Base-by-base conservation (phyloP, 1,140 invertebrate species). In the Mylabris phalerata region DNA sequence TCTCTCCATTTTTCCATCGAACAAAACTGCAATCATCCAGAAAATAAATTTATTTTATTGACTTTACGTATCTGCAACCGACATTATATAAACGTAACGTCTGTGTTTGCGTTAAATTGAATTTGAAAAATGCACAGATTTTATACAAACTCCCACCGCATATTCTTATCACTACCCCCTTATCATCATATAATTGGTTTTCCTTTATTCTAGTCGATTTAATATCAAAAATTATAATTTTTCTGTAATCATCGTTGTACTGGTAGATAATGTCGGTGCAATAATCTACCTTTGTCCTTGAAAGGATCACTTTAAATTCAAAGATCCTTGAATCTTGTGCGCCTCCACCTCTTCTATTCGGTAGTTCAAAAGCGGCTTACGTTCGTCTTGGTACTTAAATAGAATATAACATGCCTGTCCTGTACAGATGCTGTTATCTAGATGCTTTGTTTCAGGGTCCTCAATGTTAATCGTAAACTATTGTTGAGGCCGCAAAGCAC, bases 401-500 rank as follows among this genome's bases (percentile, higher is more conserved):
- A 45, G 58, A 41, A 54, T 45, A 63, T 63, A 52, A 48, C 52
- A 48, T 38, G 48, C 39, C 62, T 63, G 62, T 63, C 62, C 62
- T 43, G 46, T 42, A 48, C 62, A 63, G 59, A 40, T 39, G 27
- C 49, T 41, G 58, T 57, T 63, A 63, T 63, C 61, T 52, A 42
- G 45, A 50, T 38, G 47, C 58, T 63, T 63, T 63, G 62, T 63
- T 55, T 63, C 54, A 63, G 48, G 7, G 24, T 58, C 49, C 62
- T 57, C 46, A 41, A 63, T 63, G 62, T 55, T 63, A 63, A 63
- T 63, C 62, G 62, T 46, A 46, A 26, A 24, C 58, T 45, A 57
- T 63, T 63, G 62, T 63, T 32, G n/a, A 50, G 42, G 46, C 49
- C 32, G 68, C 74, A 75, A 73, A 71, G 71, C 69, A 75, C 71